A percentile compares a stretch with the other conserved stretches of the same genome.
Evolutionary conservation across 2,113 vertebrate genomes (phyloP).

Genomic region (Carassius auratus): DNA sequence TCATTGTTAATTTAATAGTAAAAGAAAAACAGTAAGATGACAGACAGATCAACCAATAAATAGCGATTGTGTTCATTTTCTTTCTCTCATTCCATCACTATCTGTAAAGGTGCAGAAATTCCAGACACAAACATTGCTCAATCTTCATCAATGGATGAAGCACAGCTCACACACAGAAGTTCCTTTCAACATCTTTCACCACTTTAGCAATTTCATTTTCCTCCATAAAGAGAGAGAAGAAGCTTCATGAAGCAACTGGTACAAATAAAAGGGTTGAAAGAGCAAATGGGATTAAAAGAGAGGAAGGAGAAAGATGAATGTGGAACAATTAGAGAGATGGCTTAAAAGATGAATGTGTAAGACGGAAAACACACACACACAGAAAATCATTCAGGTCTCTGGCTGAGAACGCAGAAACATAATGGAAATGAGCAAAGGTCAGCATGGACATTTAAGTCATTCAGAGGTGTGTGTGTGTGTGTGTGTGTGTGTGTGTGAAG

Average conservation of each 20-base stretch:
- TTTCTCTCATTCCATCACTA: not conserved
- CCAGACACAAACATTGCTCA: not conserved
- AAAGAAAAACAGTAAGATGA: not conserved
- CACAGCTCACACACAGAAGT: not conserved
- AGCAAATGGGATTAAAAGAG: not conserved
- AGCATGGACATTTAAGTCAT: conserved; percentile 7
- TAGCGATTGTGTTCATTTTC: no score
- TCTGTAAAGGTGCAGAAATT: not conserved
- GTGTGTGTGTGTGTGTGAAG: not conserved
- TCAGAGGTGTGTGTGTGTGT: not conserved
- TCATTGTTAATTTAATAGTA: not conserved
- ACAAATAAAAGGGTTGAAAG: not conserved
- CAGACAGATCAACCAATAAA: not conserved
- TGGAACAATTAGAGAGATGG: conserved; percentile 22
- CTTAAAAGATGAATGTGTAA: not conserved
- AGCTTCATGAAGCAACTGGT: not conserved
- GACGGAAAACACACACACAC: not conserved
- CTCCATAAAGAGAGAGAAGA: not conserved
- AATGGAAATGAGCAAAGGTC: conserved; percentile 9
- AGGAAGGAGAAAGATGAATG: not conserved
- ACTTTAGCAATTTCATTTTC: not conserved
- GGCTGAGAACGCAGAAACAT: not conserved
- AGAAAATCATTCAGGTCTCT: conserved; percentile 16
- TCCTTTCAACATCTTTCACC: not conserved
- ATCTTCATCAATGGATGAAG: not conserved